phyloP scores from a whole-genome alignment of 2,113 vertebrate species.

The Sarotherodon lohbergeri region DNA sequence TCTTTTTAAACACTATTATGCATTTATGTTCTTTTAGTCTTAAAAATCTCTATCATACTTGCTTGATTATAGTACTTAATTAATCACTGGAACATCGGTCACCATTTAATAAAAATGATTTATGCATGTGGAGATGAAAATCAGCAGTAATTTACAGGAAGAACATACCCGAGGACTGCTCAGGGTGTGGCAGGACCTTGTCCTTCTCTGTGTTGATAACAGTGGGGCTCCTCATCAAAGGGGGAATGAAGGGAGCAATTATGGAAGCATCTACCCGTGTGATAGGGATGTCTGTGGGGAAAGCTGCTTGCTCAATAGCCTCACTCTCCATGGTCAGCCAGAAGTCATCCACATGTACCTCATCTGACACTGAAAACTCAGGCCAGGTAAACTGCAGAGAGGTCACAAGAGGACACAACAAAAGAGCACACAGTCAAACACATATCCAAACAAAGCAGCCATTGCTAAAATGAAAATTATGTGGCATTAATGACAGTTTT shows the following conservation, averaged over 20 bases:
- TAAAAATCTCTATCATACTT: neutral
- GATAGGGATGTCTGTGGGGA: constrained; percentile 89
- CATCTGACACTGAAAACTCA: constrained; percentile 81
- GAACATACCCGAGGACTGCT: constrained; percentile 32
- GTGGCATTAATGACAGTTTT: neutral
- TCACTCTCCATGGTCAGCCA: constrained; percentile 97
- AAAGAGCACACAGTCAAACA: neutral
- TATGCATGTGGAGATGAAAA: neutral
- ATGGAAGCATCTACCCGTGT: constrained; percentile 96
- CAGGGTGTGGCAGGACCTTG: constrained; percentile 71
- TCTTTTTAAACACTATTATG: neutral
- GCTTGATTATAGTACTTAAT: neutral
- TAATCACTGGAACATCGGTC: neutral
- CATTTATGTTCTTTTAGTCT: neutral
- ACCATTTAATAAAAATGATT: neutral
- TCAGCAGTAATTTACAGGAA: neutral
- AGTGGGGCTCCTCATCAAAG: constrained; percentile 84
- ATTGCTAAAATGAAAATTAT: neutral
- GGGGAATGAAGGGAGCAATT: constrained; percentile 92
- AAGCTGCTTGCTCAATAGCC: constrained; percentile 91
- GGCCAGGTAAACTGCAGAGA: constrained; percentile 91
- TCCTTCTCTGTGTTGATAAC: constrained; percentile 96
- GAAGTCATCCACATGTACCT: constrained; percentile 94
- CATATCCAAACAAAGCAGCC: neutral
- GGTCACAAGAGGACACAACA: neutral